Evolutionary conservation across 2,888 invertebrate species (phyloP), one percentile per base, ranked within the genome.

Genomic region (Caenorhabditis imperialis): DNA sequence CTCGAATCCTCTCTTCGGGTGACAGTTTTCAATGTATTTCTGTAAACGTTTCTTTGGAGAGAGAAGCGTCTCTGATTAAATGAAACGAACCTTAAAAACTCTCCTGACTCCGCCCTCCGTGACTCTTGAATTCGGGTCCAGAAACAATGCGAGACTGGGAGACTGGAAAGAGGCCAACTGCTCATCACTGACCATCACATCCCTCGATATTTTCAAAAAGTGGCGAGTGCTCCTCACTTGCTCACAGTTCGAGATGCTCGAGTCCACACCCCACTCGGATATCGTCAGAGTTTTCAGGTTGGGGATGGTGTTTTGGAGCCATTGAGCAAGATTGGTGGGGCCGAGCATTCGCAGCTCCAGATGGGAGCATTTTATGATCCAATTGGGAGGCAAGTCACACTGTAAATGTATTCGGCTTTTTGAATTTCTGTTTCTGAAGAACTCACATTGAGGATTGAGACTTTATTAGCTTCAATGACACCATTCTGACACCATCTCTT

Each of bases 321-420:
- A 61, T 7, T n/a, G 8, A 20, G 6, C 20, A 1, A 37, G 14
- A 16, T 23, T 35, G 1, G n/a, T 1, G 10, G 14, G 2, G 22
- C 57, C 57, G n/a, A 51, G 18, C 61, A 61, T 61, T 7, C 61
- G 40, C 14, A 44, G n/a, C 23, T 44, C 16, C 51, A 61, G 33
- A 7, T 42, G 3, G 1, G 42, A 42, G 8, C 61, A 61, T 23
- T 51, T 42, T 1, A 61, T 14, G 23, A 23, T 44, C 50, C 61
- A 61, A 12, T 38, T n/a, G n/a, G n/a, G n/a, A n/a, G n/a, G n/a
- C n/a, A n/a, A n/a, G n/a, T n/a, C n/a, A n/a, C n/a, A n/a, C n/a
- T n/a, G n/a, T n/a, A n/a, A n/a, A n/a, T n/a, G n/a, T n/a, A n/a
- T n/a, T n/a, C n/a, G n/a, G n/a, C n/a, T n/a, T n/a, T n/a, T n/a